Percentiles rank a stretch among this genome's conserved stretches.
These are phyloP conservation scores for Archilochus colubris DNA, from an alignment of 2,113 vertebrate species.

Conservation along the genomic window DNA sequence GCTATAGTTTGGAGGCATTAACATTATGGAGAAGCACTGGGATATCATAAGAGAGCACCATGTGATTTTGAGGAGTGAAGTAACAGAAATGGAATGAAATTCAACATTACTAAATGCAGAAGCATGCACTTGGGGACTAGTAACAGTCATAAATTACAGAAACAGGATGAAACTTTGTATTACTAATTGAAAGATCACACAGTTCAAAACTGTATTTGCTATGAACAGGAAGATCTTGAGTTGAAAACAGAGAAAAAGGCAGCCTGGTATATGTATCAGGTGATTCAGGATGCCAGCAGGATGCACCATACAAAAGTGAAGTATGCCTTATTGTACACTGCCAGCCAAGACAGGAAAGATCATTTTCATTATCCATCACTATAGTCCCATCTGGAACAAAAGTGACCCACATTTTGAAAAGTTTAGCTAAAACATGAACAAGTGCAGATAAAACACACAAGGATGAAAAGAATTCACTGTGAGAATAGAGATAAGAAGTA, in stretches of 20 bases:
- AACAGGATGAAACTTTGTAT: not conserved
- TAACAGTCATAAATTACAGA: slow-evolving; percentile 31
- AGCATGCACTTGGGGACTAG: slow-evolving; percentile 47
- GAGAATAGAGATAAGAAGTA: not conserved
- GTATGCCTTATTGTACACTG: not conserved
- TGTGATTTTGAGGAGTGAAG: slow-evolving; percentile 34
- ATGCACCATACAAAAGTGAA: not conserved
- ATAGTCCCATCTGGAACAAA: not conserved
- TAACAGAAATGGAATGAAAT: slow-evolving; percentile 34
- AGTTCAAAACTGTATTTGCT: not conserved
- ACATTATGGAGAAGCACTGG: not conserved
- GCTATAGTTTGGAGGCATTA: slow-evolving; percentile 14
- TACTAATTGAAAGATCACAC: slow-evolving; percentile 25
- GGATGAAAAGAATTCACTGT: not conserved
- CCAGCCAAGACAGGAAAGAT: not conserved
- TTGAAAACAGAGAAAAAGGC: not conserved
- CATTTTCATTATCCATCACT: not conserved
- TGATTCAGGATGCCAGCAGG: not conserved
- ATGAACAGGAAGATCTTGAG: not conserved
- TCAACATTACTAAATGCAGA: slow-evolving; percentile 59
- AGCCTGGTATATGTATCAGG: not conserved
- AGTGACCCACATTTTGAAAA: not conserved
- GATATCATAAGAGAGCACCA: slow-evolving; percentile 19
- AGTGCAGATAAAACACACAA: not conserved
- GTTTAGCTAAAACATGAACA: not conserved